Percentiles rank a stretch among this genome's conserved stretches.
phyloP scores from a whole-genome alignment of 2,888 invertebrate species.

The Muschampia plurimacula region DNA sequence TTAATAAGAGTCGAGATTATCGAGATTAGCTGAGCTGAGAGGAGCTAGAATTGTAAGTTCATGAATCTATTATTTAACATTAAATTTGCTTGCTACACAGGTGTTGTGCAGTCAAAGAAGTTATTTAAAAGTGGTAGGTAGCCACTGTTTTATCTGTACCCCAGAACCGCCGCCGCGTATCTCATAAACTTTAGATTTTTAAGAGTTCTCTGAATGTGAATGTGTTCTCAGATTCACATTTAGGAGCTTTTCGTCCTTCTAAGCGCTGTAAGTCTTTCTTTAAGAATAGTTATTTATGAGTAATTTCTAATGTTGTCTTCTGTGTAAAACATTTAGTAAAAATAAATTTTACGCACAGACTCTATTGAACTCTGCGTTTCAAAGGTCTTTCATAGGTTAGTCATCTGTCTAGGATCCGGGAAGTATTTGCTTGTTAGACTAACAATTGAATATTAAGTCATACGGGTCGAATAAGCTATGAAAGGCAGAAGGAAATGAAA shows the following conservation, averaged over 20 bases:
- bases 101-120: background rate
- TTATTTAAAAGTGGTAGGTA: too few relatives aligned
- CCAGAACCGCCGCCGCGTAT: background rate
- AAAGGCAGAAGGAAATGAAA: background rate
- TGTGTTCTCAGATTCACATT: background rate
- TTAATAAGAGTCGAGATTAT: too few relatives aligned
- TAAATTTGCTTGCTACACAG: too few relatives aligned
- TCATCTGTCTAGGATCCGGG: background rate
- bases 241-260: background rate
- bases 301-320: too few relatives aligned
- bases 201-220: too few relatives aligned
- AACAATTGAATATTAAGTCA: slow-evolving; percentile 2
- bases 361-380: background rate
- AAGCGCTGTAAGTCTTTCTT: background rate
- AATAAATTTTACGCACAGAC: too few relatives aligned
- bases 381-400: background rate
- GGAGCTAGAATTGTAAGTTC: too few relatives aligned
- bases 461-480: background rate
- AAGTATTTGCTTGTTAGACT: background rate
- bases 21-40: too few relatives aligned
- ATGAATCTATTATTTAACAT: too few relatives aligned
- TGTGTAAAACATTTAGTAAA: too few relatives aligned
- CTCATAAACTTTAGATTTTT: background rate
- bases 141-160: background rate
- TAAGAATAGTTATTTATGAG: background rate